A percentile compares a stretch with the other conserved stretches of the same genome.
Evolutionary conservation across 2,113 vertebrate species (phyloP).

Genomic region (Chascanopsetta lugubris): DNA sequence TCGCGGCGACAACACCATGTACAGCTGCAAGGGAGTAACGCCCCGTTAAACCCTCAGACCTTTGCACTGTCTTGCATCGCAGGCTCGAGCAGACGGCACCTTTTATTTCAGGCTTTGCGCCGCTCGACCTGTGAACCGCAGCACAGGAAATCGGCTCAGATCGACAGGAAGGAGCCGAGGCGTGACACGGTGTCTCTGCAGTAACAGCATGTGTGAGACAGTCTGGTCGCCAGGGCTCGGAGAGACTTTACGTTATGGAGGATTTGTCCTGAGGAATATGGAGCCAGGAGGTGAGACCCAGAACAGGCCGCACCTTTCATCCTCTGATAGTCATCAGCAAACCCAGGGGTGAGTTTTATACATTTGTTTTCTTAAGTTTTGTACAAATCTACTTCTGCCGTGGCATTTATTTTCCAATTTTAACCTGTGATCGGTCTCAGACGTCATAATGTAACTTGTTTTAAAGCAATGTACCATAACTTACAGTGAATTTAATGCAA

Average conservation of each 20-base stretch:
- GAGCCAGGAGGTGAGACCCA: not conserved
- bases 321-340: slow-evolving; percentile 3
- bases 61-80: not conserved
- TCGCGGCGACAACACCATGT: no score
- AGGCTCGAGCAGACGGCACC: not conserved
- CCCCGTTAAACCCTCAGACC: not conserved
- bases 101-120: not conserved
- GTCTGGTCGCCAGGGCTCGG: not conserved
- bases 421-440: not conserved
- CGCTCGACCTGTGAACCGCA: slow-evolving; percentile 55
- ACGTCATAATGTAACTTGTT: not conserved
- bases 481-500: not conserved
- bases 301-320: not conserved
- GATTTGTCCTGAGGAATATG: not conserved
- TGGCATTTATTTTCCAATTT: not conserved
- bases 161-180: slow-evolving; percentile 58
- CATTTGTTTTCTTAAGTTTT: not conserved
- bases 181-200: not conserved
- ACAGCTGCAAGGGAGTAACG: not conserved
- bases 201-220: not conserved
- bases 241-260: not conserved
- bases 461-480: not conserved
- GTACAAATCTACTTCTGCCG: not conserved
- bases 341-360: slow-evolving; percentile 49
- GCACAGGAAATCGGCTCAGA: slow-evolving; percentile 53